Conservation (phyloP, 2,888 invertebrate genomes). For the Patella depressa region DNA sequence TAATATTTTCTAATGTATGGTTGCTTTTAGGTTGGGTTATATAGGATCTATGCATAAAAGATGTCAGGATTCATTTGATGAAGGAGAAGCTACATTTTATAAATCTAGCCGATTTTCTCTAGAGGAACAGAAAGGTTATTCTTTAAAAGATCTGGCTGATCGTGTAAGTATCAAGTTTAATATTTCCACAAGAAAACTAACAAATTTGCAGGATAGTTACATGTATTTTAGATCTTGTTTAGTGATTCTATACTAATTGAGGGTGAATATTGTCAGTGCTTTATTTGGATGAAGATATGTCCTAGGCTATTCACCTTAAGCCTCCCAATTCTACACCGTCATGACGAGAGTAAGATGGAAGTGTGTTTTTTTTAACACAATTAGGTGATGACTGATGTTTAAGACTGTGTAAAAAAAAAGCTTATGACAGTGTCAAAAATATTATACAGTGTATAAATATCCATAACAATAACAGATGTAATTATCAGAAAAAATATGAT, state of each 20-base stretch:
- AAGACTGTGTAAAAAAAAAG: no score
- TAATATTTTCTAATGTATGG: no score
- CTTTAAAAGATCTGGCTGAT: conserved; percentile 55
- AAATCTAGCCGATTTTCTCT: conserved; percentile 59
- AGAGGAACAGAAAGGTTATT: conserved; percentile 42
- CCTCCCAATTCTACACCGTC: neutral
- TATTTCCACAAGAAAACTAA: neutral
- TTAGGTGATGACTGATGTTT: no score
- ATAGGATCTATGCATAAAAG: conserved; percentile 40
- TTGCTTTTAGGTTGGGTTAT: conserved; percentile 35
- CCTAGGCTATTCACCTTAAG: neutral
- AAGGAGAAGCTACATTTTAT: conserved; percentile 69
- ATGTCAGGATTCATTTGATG: conserved; percentile 52
- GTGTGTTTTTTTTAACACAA: no score
- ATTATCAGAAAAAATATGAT: no score
- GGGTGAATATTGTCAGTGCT: no score
- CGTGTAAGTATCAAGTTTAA: conserved; percentile 42
- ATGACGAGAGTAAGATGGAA: neutral
- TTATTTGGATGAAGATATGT: no score
- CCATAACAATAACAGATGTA: no score
- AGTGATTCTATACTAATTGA: no score
- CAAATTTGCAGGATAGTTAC: neutral
- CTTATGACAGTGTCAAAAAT: no score
- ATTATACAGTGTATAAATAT: no score
- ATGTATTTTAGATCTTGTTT: neutral